Conservation (phyloP, 2,888 invertebrate species). For the Harpalus rufipes region DNA sequence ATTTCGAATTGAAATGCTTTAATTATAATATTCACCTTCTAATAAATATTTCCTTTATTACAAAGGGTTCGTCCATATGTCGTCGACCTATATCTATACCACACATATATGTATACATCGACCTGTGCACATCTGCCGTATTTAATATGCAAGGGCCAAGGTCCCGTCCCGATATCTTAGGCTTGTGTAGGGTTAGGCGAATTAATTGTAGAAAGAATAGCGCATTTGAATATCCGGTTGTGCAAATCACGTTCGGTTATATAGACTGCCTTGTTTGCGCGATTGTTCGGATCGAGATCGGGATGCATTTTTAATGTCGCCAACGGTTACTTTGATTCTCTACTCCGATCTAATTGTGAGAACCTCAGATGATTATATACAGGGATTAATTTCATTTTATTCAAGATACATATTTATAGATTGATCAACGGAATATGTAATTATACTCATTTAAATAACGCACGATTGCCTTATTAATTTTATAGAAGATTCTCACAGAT, state of each 20-base stretch:
- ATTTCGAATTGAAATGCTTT: too few relatives aligned
- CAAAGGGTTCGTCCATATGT: too few relatives aligned
- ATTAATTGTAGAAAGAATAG: slow-evolving; percentile 63
- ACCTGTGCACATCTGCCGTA: too few relatives aligned
- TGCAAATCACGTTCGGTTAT: slow-evolving; percentile 57
- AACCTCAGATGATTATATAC: slow-evolving; percentile 30
- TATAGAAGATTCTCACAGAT: not conserved
- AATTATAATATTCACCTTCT: too few relatives aligned
- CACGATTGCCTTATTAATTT: not conserved
- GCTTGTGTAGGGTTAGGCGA: slow-evolving; percentile 56
- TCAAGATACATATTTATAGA: slow-evolving; percentile 49
- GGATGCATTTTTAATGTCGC: slow-evolving; percentile 52
- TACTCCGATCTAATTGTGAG: slow-evolving; percentile 30
- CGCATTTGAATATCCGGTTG: slow-evolving; percentile 61
- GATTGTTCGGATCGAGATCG: slow-evolving; percentile 40
- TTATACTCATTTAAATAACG: slow-evolving; percentile 38
- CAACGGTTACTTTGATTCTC: slow-evolving; percentile 32
- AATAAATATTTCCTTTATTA: too few relatives aligned
- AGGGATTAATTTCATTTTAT: slow-evolving; percentile 35
- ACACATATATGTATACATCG: too few relatives aligned
- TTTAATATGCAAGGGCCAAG: slow-evolving; percentile 42
- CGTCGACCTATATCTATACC: too few relatives aligned
- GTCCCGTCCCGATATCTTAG: slow-evolving; percentile 21
- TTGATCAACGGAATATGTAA: slow-evolving; percentile 47
- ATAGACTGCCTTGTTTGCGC: slow-evolving; percentile 8